Base-by-base conservation (phyloP, 2,797 vertebrate genomes). In the Anisognathus igniventris region DNA sequence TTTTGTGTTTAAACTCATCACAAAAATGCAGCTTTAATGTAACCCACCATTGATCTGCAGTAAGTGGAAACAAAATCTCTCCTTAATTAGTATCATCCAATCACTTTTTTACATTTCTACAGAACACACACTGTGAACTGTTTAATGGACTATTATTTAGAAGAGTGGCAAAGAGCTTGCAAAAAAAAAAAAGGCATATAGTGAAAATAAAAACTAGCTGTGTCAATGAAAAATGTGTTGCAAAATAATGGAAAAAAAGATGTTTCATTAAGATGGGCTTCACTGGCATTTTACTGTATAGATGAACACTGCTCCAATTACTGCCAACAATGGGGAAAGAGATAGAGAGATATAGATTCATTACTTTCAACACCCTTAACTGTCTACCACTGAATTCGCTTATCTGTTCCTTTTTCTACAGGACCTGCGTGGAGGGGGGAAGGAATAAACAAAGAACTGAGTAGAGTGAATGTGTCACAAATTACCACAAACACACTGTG, bases 51-150 rank as follows among this genome's bases (percentile, higher is more conserved):
- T 98, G 97, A 98, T 98, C 97, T 97, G 97, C 97, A 96, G 96
- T 97, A 98, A 98, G 98, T 98, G 97, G 97, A 97, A 98, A 98
- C 97, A 98, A 98, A 98, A 98, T 98, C 97, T 98, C 97, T 95
- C 97, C 98, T 98, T 98, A 98, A 99, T 99, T 98, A 98, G 98
- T 97, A 98, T 97, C 98, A 98, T 98, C 97, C 97, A 97, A 98
- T 97, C 97, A 96, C 98, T 98, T 98, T 98, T 98, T 97, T 98
- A 97, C 97, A 97, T 98, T 98, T 98, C 96, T 96, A 94, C 96
- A 96, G 98, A 98, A 97, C 97, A 97, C 97, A 97, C 95, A 98
- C 97, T 98, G 97, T 97, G 96, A 97, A 97, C 96, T 97, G 96
- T 98, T 98, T 98, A 98, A 98, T 98, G 97, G 97, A 97, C 97